Evolutionary conservation across 92 coral and sea anemone genomes (phyloP), one percentile per base, ranked within the genome.

Genomic region (Phenganax stokvisi): DNA sequence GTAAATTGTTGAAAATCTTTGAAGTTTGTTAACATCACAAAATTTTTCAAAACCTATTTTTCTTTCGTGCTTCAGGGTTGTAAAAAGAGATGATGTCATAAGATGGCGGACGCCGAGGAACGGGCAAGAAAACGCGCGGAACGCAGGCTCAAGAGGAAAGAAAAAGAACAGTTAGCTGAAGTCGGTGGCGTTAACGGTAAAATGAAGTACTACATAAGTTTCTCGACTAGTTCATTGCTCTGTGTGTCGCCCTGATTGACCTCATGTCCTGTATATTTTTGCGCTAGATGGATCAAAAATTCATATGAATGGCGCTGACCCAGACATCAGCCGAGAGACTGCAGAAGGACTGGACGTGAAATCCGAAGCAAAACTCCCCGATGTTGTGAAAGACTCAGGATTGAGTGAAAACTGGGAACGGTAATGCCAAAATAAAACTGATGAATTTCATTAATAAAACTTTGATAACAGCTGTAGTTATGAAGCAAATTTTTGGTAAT

Each of bases 41-140:
- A 17, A 5, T 61, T 61, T 1, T 61, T 17, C 67, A 10, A 10
- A 56, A 56, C 2, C 16, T 10, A 56, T 56, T 56, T 56, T 56
- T 56, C n/a, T 69, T 12, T 20, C 31, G 54, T 69, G 55, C 16
- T 73, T 54, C 29, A 73, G 77, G 51, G 13, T 53, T 20, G 59
- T 53, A 15, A 13, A 79, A 61, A 65, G 52, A 62, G 83, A 62
- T 79, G 13, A 29, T 37, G 17, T 63, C 74, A 64, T 79, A 79
- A 64, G 28, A 79, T 79, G 83, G 83, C 83, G 58, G 83, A 79
- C 30, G 61, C 74, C 12, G 83, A 79, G 15, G 83, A 79, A 60
- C 72, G 83, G 53, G 62, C 51, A 51, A 79, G 74, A 54, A 79
- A 64, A 64, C 25, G 83, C 51, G 83, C 67, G n/a, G 83, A 79